phyloP scores from a whole-genome alignment of 1,140 invertebrate genomes.

The Physella acuta region DNA sequence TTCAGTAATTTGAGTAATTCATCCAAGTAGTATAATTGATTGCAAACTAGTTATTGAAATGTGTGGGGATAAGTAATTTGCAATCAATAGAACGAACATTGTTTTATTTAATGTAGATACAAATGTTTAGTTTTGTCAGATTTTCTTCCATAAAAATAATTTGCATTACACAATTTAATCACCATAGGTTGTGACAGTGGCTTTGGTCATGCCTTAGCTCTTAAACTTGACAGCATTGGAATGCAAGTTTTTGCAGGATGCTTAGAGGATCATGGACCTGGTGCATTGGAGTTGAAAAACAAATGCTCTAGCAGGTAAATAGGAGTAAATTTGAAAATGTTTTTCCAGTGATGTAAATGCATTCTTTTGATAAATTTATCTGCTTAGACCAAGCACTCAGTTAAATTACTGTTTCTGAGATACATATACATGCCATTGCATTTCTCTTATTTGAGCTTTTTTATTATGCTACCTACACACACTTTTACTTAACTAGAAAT shows the following conservation, averaged over 20 bases:
- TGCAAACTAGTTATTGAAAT: too few species aligned
- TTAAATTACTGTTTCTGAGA: neutral
- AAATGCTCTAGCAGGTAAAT: constrained; percentile 50
- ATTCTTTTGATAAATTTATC: neutral
- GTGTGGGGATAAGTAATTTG: too few species aligned
- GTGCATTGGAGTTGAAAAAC: constrained; percentile 50
- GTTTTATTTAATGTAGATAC: too few species aligned
- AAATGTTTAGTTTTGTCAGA: too few species aligned
- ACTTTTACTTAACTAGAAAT: too few species aligned
- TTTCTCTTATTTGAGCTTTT: neutral
- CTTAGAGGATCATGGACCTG: constrained; percentile 56
- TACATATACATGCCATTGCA: neutral
- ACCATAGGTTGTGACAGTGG: constrained; percentile 66
- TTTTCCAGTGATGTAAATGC: neutral
- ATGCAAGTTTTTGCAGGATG: constrained; percentile 65
- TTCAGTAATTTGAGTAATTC: too few species aligned
- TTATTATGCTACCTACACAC: too few species aligned
- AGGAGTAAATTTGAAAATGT: neutral
- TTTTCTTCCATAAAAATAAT: too few species aligned
- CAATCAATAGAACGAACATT: too few species aligned
- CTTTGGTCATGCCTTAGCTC: constrained; percentile 62
- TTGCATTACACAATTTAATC: too few species aligned
- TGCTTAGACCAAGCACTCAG: neutral
- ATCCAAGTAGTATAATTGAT: too few species aligned
- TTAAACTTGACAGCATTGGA: constrained; percentile 60